These are phyloP conservation scores for Mesembrinibis cayennensis DNA, from an alignment of 2,113 vertebrate species.

Conservation along the genomic window DNA sequence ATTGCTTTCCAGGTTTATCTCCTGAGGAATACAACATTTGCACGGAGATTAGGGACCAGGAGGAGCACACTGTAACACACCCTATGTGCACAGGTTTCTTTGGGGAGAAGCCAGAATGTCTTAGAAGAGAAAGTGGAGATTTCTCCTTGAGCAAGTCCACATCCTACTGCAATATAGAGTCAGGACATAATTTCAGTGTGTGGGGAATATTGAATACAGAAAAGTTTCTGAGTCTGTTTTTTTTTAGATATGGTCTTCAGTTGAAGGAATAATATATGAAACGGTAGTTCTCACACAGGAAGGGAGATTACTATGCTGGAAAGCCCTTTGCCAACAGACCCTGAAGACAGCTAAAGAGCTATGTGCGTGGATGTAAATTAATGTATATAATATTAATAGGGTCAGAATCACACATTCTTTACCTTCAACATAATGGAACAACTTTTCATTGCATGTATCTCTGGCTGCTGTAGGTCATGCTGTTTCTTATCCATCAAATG, in stretches of 20 bases:
- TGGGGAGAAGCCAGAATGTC: not conserved
- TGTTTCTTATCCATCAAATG: not conserved
- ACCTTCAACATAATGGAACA: not conserved
- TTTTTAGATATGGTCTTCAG: not conserved
- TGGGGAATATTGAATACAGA: not conserved
- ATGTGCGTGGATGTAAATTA: not conserved
- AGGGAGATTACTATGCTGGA: not conserved
- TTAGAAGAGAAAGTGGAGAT: not conserved
- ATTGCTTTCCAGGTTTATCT: not conserved
- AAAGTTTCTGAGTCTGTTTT: not conserved
- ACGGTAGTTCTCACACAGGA: not conserved
- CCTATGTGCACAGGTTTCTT: fast-evolving
- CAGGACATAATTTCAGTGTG: not conserved
- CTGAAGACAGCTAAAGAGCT: not conserved
- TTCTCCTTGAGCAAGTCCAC: not conserved
- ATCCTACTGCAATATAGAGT: not conserved
- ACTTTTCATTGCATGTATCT: not conserved
- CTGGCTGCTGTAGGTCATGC: not conserved
- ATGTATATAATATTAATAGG: not conserved
- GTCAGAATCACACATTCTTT: not conserved
- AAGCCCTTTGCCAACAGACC: not conserved
- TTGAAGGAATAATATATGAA: not conserved
- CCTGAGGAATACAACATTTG: not conserved
- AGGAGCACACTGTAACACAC: not conserved
- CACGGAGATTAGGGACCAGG: not conserved